These are phyloP conservation scores for Nomada flava DNA, from an alignment of 2,888 invertebrate genomes.

Conservation along the genomic window DNA sequence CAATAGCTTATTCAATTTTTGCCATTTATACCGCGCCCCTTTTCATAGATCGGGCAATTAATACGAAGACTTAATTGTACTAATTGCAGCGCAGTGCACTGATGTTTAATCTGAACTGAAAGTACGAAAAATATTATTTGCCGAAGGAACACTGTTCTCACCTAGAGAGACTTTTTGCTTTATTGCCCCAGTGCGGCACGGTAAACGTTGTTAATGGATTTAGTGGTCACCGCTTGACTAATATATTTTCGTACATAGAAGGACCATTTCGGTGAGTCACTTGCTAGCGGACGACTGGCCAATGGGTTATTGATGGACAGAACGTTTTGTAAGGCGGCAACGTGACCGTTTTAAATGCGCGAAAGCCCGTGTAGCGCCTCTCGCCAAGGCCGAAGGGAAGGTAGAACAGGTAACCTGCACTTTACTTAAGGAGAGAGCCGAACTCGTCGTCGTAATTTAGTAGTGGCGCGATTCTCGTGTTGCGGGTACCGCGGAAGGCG, in stretches of 20 bases:
- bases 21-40: no score
- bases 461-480: slow-evolving; percentile 62
- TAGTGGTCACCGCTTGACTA: slow-evolving; percentile 9
- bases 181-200: neutral
- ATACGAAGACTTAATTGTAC: no score
- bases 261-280: slow-evolving; percentile 44
- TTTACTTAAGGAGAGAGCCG: slow-evolving; percentile 66
- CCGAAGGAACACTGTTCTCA: slow-evolving; percentile 10
- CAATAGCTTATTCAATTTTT: neutral
- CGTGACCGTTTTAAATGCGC: slow-evolving; percentile 56
- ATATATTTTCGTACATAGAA: slow-evolving; percentile 17
- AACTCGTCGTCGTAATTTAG: slow-evolving; percentile 76
- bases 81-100: neutral
- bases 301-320: slow-evolving; percentile 60
- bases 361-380: slow-evolving; percentile 55
- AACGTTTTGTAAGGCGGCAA: slow-evolving; percentile 41
- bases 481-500: slow-evolving; percentile 62
- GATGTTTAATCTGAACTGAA: neutral
- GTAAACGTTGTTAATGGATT: slow-evolving; percentile 24
- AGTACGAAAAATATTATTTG: neutral
- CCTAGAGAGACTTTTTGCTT: slow-evolving; percentile 9
- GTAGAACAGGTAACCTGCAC: slow-evolving; percentile 61
- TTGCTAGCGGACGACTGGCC: slow-evolving; percentile 15
- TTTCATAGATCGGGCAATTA: no score
- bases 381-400: slow-evolving; percentile 61